These are phyloP conservation scores for Endotricha flammealis DNA, from an alignment of 2,888 invertebrate genomes.

Conservation along the genomic window DNA sequence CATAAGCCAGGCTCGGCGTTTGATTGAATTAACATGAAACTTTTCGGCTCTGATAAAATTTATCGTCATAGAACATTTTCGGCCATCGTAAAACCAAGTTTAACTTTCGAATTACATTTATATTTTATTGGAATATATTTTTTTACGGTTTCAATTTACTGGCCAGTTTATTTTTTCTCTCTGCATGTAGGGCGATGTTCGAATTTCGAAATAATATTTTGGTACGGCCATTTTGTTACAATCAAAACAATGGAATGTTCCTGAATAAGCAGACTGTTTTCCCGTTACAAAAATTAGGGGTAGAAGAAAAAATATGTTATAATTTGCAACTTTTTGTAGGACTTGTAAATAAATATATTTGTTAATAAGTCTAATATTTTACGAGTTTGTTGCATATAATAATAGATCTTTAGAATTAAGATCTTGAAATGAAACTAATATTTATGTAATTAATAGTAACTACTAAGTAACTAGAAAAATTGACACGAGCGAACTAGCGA, in stretches of 20 bases:
- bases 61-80: conserved; percentile 57
- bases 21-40: conserved; percentile 75
- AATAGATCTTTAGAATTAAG: too few species aligned
- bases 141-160: conserved; percentile 43
- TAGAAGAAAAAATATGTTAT: too few species aligned
- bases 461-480: too few species aligned
- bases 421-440: too few species aligned
- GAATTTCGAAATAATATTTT: background rate
- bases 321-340: too few species aligned
- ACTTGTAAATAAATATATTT: too few species aligned
- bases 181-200: conserved; percentile 1
- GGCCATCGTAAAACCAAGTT: conserved; percentile 48
- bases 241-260: background rate
- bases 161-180: background rate
- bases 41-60: conserved; percentile 63
- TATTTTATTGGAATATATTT: conserved; percentile 45
- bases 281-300: too few species aligned
- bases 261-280: background rate
- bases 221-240: background rate
- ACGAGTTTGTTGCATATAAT: too few species aligned
- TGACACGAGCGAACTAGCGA: too few species aligned
- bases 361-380: too few species aligned
- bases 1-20: conserved; percentile 54
- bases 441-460: too few species aligned
- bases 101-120: conserved; percentile 54